These are phyloP conservation scores for Thelaira solivaga DNA, from an alignment of 2,888 invertebrate species.

Conservation along the genomic window DNA sequence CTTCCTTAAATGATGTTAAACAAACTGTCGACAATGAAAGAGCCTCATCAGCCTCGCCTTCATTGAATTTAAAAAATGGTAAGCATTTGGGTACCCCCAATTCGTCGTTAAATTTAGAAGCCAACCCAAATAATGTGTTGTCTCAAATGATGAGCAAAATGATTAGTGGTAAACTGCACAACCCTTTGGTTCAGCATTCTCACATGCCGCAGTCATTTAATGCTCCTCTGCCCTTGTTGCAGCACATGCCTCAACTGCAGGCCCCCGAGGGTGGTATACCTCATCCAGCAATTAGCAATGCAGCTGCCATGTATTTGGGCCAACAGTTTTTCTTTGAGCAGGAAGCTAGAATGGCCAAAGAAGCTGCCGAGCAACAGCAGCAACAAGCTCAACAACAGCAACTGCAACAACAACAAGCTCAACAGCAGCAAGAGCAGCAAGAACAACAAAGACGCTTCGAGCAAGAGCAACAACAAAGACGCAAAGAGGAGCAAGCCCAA, in stretches of 20 bases:
- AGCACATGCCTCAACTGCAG: conserved; percentile 78
- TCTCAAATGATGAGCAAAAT: conserved; percentile 83
- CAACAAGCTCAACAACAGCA: conserved; percentile 78
- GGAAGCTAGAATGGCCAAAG: conserved; percentile 85
- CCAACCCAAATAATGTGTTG: conserved; percentile 78
- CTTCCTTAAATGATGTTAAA: conserved; percentile 65
- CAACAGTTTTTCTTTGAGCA: conserved; percentile 89
- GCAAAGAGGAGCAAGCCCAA: conserved; percentile 80
- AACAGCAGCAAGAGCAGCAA: conserved; percentile 77
- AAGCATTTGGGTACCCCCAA: conserved; percentile 57
- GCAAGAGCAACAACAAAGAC: conserved; percentile 79
- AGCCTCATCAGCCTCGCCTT: conserved; percentile 68
- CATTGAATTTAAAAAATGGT: conserved; percentile 62
- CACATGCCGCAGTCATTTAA: conserved; percentile 81
- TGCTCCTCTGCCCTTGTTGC: conserved; percentile 79
- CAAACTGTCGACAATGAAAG: conserved; percentile 63
- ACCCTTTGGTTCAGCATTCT: conserved; percentile 77
- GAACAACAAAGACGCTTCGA: too few relatives aligned
- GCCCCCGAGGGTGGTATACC: conserved; percentile 76
- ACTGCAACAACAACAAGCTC: conserved; percentile 77
- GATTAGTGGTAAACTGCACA: conserved; percentile 82
- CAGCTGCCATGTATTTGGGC: conserved; percentile 86
- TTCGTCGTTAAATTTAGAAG: conserved; percentile 53
- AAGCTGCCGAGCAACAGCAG: conserved; percentile 80
- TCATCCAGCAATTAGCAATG: conserved; percentile 82